phyloP scores from a whole-genome alignment of 2,113 vertebrate species.

The Ammodytes dubius region DNA sequence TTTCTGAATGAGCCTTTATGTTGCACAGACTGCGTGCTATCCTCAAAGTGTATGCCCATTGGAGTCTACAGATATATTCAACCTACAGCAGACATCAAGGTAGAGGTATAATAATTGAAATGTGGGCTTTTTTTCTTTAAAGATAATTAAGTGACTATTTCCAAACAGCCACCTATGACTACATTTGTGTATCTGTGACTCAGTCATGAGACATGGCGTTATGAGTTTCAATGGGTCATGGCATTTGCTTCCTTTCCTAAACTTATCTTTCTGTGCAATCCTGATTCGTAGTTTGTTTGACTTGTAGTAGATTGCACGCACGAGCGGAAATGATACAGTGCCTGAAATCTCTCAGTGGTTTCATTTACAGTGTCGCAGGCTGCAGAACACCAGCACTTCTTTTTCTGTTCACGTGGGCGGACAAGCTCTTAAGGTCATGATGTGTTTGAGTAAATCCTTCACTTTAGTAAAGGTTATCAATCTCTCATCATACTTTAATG shows the following conservation, averaged over 20 bases:
- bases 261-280: slow-evolving; percentile 13
- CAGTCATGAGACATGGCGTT: background rate
- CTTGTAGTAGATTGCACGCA: slow-evolving; percentile 41
- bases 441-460: background rate
- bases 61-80: background rate
- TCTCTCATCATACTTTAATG: background rate
- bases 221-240: background rate
- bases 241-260: slow-evolving; percentile 22
- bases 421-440: background rate
- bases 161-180: background rate
- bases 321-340: slow-evolving; percentile 54
- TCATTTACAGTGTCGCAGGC: slow-evolving; percentile 44
- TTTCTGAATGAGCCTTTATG: background rate
- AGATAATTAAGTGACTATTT: background rate
- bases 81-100: background rate
- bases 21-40: background rate
- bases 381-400: slow-evolving; percentile 12
- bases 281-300: slow-evolving; percentile 17
- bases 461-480: background rate
- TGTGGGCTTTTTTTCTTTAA: background rate
- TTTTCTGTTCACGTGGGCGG: background rate
- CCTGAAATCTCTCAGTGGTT: slow-evolving; percentile 54
- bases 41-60: background rate
- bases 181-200: background rate
- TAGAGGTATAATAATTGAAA: background rate